phyloP scores from a whole-genome alignment of 2,113 vertebrate species.

The Zapornia atra region DNA sequence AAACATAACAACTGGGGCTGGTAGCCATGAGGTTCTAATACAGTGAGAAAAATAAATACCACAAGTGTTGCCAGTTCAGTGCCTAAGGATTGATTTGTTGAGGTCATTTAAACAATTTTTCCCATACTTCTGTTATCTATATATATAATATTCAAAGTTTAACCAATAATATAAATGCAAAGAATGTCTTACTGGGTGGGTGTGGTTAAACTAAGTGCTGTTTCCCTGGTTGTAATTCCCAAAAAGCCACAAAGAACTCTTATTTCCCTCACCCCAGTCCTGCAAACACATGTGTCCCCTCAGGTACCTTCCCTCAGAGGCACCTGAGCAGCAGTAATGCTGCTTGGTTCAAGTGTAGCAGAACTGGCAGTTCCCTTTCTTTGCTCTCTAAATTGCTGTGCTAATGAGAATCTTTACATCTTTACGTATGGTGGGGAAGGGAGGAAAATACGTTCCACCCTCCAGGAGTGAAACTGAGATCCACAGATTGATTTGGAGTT shows the following conservation, averaged over 20 bases:
- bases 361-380: background rate
- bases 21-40: background rate
- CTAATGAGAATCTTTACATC: background rate
- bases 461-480: background rate
- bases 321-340: background rate
- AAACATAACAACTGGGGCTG: too few relatives aligned
- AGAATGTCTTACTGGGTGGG: background rate
- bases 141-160: too few relatives aligned
- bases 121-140: background rate
- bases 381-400: background rate
- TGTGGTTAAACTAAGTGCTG: background rate
- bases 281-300: background rate
- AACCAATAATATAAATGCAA: too few relatives aligned
- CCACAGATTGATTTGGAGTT: background rate
- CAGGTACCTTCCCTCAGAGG: background rate
- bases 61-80: background rate
- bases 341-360: too few relatives aligned
- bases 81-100: background rate
- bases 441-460: background rate
- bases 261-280: background rate
- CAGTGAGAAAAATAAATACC: background rate
- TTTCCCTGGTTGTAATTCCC: background rate
- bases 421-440: background rate
- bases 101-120: background rate
- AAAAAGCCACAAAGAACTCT: background rate